phyloP scores from a whole-genome alignment of 2,113 vertebrate species.

The Mustelus asterias region DNA sequence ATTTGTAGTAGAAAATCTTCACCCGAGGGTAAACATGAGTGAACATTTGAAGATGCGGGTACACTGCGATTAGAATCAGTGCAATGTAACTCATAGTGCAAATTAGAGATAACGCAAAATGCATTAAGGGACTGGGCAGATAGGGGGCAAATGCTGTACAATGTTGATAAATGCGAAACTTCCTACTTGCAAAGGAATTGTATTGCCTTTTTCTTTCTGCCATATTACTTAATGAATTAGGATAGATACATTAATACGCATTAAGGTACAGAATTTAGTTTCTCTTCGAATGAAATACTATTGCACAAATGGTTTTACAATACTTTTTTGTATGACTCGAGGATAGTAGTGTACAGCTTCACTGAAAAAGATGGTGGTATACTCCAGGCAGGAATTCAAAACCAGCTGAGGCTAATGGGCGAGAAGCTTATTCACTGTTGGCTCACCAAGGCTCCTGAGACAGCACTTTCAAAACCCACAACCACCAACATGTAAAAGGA shows the following conservation, averaged over 20 bases:
- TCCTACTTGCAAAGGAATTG: too few species aligned
- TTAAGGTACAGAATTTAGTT: background rate
- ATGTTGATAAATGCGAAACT: background rate
- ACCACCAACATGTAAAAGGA: too few species aligned
- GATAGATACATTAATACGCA: background rate
- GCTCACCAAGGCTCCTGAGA: background rate
- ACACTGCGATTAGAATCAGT: background rate
- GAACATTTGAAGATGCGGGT: background rate
- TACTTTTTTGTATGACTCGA: background rate
- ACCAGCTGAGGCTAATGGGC: background rate
- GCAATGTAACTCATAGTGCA: background rate
- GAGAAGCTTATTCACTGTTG: background rate
- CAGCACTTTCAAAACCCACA: too few species aligned
- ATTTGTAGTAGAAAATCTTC: background rate
- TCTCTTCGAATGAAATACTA: background rate
- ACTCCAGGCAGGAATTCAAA: background rate
- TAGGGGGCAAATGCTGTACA: background rate
- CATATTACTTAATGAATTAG: background rate
- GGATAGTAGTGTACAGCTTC: too few species aligned
- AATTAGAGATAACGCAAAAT: background rate
- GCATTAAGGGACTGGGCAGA: background rate
- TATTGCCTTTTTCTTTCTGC: too few species aligned
- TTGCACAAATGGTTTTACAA: background rate
- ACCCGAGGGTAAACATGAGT: background rate
- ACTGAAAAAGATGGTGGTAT: background rate